Evolutionary conservation across 2,797 vertebrate species (phyloP), one percentile per base, ranked within the genome.

Genomic region (Malacoctenus gilli): DNA sequence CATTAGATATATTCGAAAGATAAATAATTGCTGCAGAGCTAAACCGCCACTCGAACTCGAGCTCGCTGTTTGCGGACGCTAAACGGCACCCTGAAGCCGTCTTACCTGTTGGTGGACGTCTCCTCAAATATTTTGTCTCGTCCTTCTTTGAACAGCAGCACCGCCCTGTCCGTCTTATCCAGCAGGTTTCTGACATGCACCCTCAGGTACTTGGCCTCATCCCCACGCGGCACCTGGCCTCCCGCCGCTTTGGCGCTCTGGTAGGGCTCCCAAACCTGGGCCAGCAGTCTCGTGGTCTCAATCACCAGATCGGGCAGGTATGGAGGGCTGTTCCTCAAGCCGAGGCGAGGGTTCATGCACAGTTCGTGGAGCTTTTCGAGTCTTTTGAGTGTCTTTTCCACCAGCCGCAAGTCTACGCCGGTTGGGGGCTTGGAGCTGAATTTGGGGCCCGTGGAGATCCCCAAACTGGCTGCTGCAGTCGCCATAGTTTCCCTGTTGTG

Each of bases 291-390:
- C 19, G 76, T 46, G 0, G 87, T 91, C 9, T 89, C 84, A 3
- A 80, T 83, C 15, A 93, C 75, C 38, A 93, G 61, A 1, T 93
- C 90, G 0, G 89, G 92, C 43, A 97, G 87, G 73, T 92, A 94
- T 0, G 95, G 95, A 0, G 94, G 92, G 31, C 92, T 94, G 69
- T 89, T 89, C 73, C 75, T 82, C 12, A 97, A 81, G 20, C 72
- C 75, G 28, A 94, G 47, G n/a, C 85, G 82, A 1, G 90, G 90
- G 66, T 92, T 84, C 1, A 68, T 64, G 68, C 89, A 89, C 47
- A 91, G 79, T 32, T 69, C 62, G 0, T 85, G 52, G 49, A 96
- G 85, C 52, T 89, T 90, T 1, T 87, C 74, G 69, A 96, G 71
- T 55, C 66, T 84, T 59, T 79, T 91, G 8, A 90, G 58, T 32